These are phyloP conservation scores for Nomada fucata DNA, from an alignment of 2,888 invertebrate genomes.

Conservation along the genomic window DNA sequence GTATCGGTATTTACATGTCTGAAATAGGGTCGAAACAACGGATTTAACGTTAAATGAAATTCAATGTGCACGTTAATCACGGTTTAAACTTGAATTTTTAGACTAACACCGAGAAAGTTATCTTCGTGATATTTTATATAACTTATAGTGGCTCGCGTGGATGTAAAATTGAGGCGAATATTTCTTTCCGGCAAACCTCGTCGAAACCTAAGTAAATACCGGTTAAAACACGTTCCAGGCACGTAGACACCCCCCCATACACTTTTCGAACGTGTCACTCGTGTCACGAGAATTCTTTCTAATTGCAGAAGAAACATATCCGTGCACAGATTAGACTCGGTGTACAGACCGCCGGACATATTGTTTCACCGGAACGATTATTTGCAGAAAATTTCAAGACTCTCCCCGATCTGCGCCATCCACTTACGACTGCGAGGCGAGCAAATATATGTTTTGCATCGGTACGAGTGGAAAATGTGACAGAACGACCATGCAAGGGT, in stretches of 20 bases:
- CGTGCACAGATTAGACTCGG: constrained; percentile 24
- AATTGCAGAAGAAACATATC: constrained; percentile 41
- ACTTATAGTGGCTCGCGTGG: too few species aligned
- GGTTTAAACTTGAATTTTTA: too few species aligned
- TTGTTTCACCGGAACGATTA: constrained; percentile 30
- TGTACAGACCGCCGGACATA: constrained; percentile 10
- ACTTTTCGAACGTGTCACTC: background rate
- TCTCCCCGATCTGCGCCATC: constrained; percentile 23
- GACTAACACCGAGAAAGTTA: too few species aligned
- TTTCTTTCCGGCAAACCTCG: background rate
- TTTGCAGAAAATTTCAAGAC: constrained; percentile 58
- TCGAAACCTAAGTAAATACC: constrained; percentile 24
- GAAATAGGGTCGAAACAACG: too few species aligned
- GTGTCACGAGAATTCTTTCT: constrained; percentile 1
- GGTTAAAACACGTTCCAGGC: background rate
- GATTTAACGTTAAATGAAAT: too few species aligned
- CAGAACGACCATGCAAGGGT: constrained; percentile 46
- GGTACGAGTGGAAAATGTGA: constrained; percentile 66
- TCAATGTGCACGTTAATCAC: too few species aligned
- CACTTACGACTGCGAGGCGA: constrained; percentile 46
- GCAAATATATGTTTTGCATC: constrained; percentile 70
- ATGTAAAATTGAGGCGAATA: constrained; percentile 9
- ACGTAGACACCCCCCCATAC: constrained; percentile 1
- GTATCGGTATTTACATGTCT: too few species aligned
- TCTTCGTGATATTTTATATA: too few species aligned